Conservation (phyloP, 2,113 vertebrate genomes). For the Dromiciops gliroides region DNA sequence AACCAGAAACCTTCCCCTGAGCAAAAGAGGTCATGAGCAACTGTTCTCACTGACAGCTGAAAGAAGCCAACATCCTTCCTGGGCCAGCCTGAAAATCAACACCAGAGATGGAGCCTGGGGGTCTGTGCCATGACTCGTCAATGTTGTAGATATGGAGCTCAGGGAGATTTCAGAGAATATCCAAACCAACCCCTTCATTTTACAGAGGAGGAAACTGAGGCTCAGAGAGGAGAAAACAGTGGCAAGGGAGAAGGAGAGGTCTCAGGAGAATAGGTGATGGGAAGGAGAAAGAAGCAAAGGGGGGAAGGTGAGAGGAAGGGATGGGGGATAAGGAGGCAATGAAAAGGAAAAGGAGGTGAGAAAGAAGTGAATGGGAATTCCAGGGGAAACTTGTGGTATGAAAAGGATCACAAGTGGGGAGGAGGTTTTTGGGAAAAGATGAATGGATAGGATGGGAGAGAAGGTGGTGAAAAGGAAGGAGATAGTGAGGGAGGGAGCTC, state of each 20-base stretch:
- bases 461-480: no score
- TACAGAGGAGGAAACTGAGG: neutral
- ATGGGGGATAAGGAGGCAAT: no score
- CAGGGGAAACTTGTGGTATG: neutral
- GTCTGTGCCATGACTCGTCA: neutral
- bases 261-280: neutral
- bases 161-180: no score
- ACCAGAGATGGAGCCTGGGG: neutral
- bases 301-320: no score
- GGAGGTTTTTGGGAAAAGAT: neutral
- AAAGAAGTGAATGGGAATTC: no score
- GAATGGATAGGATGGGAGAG: neutral
- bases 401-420: neutral
- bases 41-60: neutral
- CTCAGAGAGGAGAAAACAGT: neutral
- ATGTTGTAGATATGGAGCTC: neutral
- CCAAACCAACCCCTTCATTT: neutral
- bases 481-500: neutral
- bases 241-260: neutral
- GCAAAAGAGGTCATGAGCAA: neutral
- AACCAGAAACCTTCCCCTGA: neutral
- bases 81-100: neutral
- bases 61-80: neutral
- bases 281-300: neutral
- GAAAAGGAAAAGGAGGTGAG: no score